Evolutionary conservation across 2,888 invertebrate genomes (phyloP), one percentile per base, ranked within the genome.

Genomic region (Pimpla rufipes): DNA sequence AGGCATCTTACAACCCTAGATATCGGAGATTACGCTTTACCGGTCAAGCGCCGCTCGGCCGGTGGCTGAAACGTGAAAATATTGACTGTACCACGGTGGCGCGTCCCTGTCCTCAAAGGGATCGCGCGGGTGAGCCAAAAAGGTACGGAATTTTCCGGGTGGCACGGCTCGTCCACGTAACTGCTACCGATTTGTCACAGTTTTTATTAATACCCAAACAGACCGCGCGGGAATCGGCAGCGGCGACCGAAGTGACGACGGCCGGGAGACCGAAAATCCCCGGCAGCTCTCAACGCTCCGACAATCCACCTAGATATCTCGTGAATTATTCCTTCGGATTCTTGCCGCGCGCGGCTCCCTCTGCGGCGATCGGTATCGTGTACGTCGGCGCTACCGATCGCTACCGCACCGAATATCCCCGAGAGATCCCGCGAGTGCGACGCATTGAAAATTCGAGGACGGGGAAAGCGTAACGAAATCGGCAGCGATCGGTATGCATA

Each of bases 1-100:
- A 84, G 80, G 79, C 84, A 82, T 88, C 89, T 87, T 86, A 89
- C 85, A 82, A 85, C 79, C 84, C 81, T 52, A 88, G 88, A 89
- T 88, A 90, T 86, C 85, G 85, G 76, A 86, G 89, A 90, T 88
- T 88, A 86, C 85, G 85, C 77, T 83, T 80, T 73, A 70, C 84
- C 66, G 74, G 68, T 50, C 37, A 42, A 66, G 45, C 62, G 18
- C 66, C 77, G 68, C 81, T 79, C 79, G 70, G 35, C 71, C 75
- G 77, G 23, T 81, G 66, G 76, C 71, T 45, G 40, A 66, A 73
- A 55, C 62, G 40, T 62, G 67, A 77, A 83, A 83, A 77, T 83
- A 83, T 83, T 47, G 77, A 83, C 77, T 62, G 2, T 11, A 23
- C 62, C 76, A 29, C 6, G 37, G 18, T 23, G 50, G 57, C 59